phyloP scores from a whole-genome alignment of 1,140 invertebrate species.

The Ganaspis sp. region DNA sequence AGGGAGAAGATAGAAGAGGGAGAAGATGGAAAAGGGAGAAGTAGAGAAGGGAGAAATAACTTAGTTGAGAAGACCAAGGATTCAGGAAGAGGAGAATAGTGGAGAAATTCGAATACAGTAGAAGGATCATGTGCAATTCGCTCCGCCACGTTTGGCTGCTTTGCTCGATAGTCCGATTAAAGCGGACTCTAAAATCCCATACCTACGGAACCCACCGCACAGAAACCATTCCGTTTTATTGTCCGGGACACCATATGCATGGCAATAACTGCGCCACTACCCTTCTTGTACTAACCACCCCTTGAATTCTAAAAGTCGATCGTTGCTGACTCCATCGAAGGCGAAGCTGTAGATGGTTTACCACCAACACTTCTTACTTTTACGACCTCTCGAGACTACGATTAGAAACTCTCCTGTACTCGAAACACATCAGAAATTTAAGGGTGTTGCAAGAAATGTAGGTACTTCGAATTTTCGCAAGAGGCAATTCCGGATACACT shows the following conservation, averaged over 20 bases:
- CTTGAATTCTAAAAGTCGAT: slow-evolving; percentile 52
- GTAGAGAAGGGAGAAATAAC: background rate
- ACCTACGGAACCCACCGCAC: slow-evolving; percentile 54
- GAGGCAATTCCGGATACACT: background rate
- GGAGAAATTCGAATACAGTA: slow-evolving; percentile 41
- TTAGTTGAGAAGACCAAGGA: background rate
- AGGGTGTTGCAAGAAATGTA: background rate
- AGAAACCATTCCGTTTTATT: slow-evolving; percentile 69
- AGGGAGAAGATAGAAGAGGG: no score
- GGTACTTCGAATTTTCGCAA: slow-evolving; percentile 1
- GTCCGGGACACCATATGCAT: slow-evolving; percentile 70
- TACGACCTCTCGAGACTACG: slow-evolving; percentile 19
- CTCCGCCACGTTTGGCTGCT: slow-evolving; percentile 51
- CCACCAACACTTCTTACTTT: slow-evolving; percentile 15
- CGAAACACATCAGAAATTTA: background rate
- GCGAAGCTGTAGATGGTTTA: slow-evolving; percentile 11
- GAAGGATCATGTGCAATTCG: slow-evolving; percentile 38
- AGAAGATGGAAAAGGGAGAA: no score
- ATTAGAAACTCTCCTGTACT: slow-evolving; percentile 20
- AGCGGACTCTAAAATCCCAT: slow-evolving; percentile 67
- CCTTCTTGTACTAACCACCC: slow-evolving; percentile 46
- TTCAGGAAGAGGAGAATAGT: background rate
- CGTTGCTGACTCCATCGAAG: slow-evolving; percentile 56
- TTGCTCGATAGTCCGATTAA: slow-evolving; percentile 65
- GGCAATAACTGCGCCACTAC: slow-evolving; percentile 67